Percentiles rank a stretch among this genome's conserved stretches.
phyloP scores from a whole-genome alignment of 2,797 vertebrate genomes.

The Anguilla anguilla region DNA sequence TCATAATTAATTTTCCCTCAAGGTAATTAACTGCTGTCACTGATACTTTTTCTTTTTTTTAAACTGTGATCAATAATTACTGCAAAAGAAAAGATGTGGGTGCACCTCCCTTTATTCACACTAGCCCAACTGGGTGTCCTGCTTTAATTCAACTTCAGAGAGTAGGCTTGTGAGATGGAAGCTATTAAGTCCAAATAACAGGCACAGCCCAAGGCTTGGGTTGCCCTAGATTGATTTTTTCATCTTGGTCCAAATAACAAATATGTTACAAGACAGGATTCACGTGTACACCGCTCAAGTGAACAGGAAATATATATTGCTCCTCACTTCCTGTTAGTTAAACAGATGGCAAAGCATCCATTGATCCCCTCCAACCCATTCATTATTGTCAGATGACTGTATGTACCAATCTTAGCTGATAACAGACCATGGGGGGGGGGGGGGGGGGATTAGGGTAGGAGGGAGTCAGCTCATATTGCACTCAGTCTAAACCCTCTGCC shows the following conservation, averaged over 20 bases:
- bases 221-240: background rate
- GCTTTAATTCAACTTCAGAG: background rate
- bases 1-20: background rate
- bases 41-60: background rate
- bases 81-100: background rate
- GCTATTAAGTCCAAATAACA: background rate
- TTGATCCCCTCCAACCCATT: background rate
- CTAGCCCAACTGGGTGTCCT: background rate
- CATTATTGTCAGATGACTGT: background rate
- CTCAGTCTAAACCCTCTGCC: background rate
- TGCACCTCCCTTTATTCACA: background rate
- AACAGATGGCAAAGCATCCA: background rate
- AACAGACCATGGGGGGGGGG: background rate
- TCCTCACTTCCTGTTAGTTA: background rate
- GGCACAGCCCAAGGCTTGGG: background rate
- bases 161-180: background rate
- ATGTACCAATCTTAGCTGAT: background rate
- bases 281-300: background rate
- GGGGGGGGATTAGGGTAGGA: background rate
- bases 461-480: background rate
- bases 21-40: background rate
- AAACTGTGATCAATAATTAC: background rate
- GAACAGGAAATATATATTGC: background rate
- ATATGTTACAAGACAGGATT: background rate
- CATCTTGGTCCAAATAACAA: background rate